Evolutionary conservation across 2,113 vertebrate genomes (phyloP).

Genomic region (Tyrannus savana): DNA sequence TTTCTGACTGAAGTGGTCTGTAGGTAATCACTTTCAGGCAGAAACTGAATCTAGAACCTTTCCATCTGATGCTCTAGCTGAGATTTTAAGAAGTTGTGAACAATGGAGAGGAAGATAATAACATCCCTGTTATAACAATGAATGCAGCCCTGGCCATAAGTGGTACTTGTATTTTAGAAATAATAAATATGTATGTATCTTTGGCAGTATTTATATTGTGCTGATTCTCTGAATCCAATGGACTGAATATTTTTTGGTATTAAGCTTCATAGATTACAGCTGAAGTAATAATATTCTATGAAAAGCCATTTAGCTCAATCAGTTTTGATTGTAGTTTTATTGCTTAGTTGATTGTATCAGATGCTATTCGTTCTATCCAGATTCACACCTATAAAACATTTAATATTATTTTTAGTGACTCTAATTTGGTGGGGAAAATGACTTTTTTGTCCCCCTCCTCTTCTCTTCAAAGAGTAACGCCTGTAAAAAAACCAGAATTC

Average conservation of each 20-base stretch:
- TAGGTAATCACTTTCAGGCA: neutral
- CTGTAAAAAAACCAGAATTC: neutral
- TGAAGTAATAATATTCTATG: neutral
- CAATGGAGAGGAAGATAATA: neutral
- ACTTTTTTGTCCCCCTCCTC: neutral
- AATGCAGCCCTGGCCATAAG: neutral
- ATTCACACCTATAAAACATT: neutral
- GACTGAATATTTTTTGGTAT: neutral
- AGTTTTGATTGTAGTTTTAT: neutral
- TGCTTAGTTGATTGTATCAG: neutral
- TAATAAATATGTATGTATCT: neutral
- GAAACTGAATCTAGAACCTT: neutral
- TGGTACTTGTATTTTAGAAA: neutral
- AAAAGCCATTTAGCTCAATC: neutral
- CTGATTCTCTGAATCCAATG: neutral
- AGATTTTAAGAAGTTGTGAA: neutral
- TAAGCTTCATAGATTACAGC: neutral
- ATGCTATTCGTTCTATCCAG: neutral
- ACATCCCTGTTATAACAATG: too few relatives aligned
- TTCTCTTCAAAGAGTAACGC: neutral
- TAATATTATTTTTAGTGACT: neutral
- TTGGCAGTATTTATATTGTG: neutral
- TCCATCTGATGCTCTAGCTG: neutral
- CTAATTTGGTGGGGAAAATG: neutral
- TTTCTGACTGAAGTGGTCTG: neutral